Conservation (phyloP, 2,113 vertebrate species). For the Festucalex cinctus region DNA sequence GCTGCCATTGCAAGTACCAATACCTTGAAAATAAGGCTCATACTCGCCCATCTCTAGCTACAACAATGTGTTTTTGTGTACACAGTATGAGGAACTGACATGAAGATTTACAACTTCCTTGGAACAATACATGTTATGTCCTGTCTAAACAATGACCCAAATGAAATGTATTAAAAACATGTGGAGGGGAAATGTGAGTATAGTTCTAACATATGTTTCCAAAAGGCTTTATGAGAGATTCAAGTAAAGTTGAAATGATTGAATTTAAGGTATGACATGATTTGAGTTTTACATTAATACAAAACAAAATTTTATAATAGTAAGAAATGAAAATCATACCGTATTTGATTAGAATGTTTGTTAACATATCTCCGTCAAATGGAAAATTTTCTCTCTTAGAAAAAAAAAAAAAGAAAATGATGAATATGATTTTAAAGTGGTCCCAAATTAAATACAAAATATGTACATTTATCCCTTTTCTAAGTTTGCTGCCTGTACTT, state of each 20-base stretch:
- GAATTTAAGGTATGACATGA: slow-evolving; percentile 36
- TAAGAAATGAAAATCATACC: slow-evolving; percentile 21
- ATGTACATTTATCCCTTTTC: slow-evolving; percentile 8
- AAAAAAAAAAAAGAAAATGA: neutral
- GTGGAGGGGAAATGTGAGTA: neutral
- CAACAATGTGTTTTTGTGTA: too few relatives aligned
- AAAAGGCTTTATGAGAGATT: slow-evolving; percentile 46
- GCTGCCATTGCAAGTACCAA: too few relatives aligned
- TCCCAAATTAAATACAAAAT: neutral
- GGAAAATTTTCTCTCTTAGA: too few relatives aligned
- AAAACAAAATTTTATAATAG: slow-evolving; percentile 20
- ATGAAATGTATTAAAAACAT: neutral
- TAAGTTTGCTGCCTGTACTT: too few relatives aligned
- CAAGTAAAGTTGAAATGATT: slow-evolving; percentile 19
- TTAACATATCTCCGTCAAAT: slow-evolving; percentile 20
- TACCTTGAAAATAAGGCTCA: too few relatives aligned
- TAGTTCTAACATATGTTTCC: slow-evolving; percentile 31
- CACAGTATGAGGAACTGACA: too few relatives aligned
- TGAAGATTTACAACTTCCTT: too few relatives aligned
- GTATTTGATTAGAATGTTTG: slow-evolving; percentile 4
- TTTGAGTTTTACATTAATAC: slow-evolving; percentile 32
- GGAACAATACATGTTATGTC: too few relatives aligned
- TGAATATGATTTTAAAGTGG: neutral
- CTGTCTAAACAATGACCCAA: too few relatives aligned
- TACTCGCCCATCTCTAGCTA: too few relatives aligned